Base-by-base conservation (phyloP, 2,797 vertebrate species). In the Pseudocheirus occidentalis region DNA sequence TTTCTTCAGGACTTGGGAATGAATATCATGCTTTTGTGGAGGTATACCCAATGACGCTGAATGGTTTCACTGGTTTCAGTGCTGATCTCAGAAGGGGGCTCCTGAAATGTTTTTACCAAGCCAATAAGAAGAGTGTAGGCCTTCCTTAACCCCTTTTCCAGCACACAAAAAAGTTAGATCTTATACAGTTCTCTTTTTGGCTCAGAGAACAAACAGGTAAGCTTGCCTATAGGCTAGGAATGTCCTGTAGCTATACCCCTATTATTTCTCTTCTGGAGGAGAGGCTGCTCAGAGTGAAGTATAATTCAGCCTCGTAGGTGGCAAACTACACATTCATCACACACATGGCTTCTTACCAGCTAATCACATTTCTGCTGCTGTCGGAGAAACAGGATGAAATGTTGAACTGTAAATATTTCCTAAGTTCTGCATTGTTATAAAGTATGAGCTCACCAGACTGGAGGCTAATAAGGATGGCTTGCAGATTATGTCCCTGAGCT, bases 361-460 rank as follows among this genome's bases (percentile, higher is more conserved):
- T 58, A 81, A 81, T 95, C 58, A 57, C 31, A 66, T 53, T 94
- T 95, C 92, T 93, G 53, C 53, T 94, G 46, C 94, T 95, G 52
- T 91, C 81, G 27, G 5, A 93, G 93, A 93, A 93, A 96, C 91
- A 94, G 91, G 94, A 93, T 91, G 90, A 94, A 90, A 92, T 93
- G 34, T 24, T 93, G 92, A 95, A 52, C 90, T 93, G 13, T 89
- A 89, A 92, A 90, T 96, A 92, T 89, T 92, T 95, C 89, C 95
- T 40, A 55, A 92, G 54, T 4, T 3, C 54, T 24, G n/a, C 94
- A 66, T 56, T 91, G 53, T 34, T 56, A n/a, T 59, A 27, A 58
- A 58, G 31, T 54, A 93, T 55, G 66, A 28, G 54, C 13, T 92
- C 55, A 92, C 90, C 55, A 93, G n/a, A 34, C 56, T 92, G 93